phyloP scores from a whole-genome alignment of 30 jellyfish, hydroid and myxozoan species.

The Pseudorhiza aurosa region DNA sequence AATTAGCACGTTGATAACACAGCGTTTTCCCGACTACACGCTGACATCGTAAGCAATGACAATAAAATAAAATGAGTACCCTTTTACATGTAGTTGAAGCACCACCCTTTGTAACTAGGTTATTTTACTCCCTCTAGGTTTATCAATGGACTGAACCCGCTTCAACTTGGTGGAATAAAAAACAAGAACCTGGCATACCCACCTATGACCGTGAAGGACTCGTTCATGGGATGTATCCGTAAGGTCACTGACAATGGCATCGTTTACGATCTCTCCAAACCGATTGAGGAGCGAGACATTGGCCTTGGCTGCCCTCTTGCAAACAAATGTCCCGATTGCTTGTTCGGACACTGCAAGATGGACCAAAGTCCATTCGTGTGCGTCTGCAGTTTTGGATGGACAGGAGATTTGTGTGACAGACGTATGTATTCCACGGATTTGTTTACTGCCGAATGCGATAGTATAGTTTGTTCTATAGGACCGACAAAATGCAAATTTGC shows the following conservation, averaged over 20 bases:
- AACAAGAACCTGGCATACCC: constrained; percentile 50
- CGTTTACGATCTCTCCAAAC: constrained; percentile 84
- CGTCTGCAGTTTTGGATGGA: constrained; percentile 92
- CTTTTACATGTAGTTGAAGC: no score
- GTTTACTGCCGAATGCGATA: no score
- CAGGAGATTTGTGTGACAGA: constrained; percentile 80
- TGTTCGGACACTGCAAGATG: constrained; percentile 72
- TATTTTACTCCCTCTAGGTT: no score
- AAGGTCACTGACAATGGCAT: constrained; percentile 87
- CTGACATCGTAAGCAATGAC: no score
- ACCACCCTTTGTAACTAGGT: no score
- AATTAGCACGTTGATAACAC: no score
- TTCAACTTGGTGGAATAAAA: constrained; percentile 94
- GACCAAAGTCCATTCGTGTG: constrained; percentile 62
- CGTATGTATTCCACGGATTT: constrained; percentile 81
- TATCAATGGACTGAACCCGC: constrained; percentile 95
- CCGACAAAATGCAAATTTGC: no score
- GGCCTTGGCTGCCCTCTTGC: constrained; percentile 77
- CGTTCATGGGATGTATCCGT: constrained; percentile 93
- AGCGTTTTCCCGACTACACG: no score
- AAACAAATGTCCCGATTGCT: constrained; percentile 82
- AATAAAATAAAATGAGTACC: no score
- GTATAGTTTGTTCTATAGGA: no score
- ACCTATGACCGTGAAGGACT: constrained; percentile 26
- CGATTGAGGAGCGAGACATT: constrained; percentile 77